phyloP scores from a whole-genome alignment of 1,140 invertebrate species.

The Maconellicoccus hirsutus region DNA sequence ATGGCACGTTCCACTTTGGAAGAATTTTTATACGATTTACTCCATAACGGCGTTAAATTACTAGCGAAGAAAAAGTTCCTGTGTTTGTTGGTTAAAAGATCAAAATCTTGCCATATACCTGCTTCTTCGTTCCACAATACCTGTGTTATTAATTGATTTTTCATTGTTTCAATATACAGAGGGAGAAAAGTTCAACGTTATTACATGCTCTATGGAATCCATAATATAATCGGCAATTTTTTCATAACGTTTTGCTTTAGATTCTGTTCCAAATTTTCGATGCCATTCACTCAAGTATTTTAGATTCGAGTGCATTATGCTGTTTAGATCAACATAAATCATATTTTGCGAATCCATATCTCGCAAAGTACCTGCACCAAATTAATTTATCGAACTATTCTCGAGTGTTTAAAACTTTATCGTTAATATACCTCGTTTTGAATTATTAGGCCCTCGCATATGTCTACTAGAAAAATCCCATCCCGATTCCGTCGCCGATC shows the following conservation, averaged over 20 bases:
- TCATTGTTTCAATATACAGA: not conserved
- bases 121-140: slow-evolving; percentile 56
- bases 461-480: slow-evolving; percentile 47
- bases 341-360: slow-evolving; percentile 51
- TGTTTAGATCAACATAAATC: slow-evolving; percentile 74
- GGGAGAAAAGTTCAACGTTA: slow-evolving; percentile 36
- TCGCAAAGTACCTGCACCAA: slow-evolving; percentile 37
- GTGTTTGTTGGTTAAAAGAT: slow-evolving; percentile 20
- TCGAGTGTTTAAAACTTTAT: no score
- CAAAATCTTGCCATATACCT: slow-evolving; percentile 43
- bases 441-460: slow-evolving; percentile 37
- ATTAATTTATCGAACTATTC: not conserved
- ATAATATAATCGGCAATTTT: slow-evolving; percentile 36
- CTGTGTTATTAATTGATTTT: no score
- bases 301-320: slow-evolving; percentile 56
- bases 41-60: slow-evolving; percentile 58
- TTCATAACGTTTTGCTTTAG: slow-evolving; percentile 39
- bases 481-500: slow-evolving; percentile 47
- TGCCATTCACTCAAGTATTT: slow-evolving; percentile 42
- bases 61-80: slow-evolving; percentile 55
- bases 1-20: not conserved
- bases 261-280: slow-evolving; percentile 37
- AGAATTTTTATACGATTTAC: not conserved
- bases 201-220: slow-evolving; percentile 36
- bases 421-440: slow-evolving; percentile 20